phyloP scores from a whole-genome alignment of 2,888 invertebrate species.

The Chrysomela aeneicollis region DNA sequence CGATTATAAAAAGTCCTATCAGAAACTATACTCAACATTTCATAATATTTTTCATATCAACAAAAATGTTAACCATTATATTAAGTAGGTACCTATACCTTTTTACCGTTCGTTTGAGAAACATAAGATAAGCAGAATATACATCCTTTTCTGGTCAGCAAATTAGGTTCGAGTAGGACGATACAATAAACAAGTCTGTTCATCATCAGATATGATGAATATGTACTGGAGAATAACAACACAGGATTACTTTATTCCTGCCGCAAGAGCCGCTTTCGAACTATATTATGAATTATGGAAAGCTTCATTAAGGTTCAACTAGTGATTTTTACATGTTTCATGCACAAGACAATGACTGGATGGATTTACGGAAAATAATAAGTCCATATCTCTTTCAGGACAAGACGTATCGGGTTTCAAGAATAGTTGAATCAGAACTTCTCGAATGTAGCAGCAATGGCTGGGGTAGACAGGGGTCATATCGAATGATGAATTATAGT shows the following conservation, averaged over 20 bases:
- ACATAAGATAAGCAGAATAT: not conserved
- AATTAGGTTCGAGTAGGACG: not conserved
- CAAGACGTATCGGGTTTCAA: conserved; percentile 41
- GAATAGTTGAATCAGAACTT: conserved; percentile 39
- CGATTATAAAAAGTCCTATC: too few species aligned
- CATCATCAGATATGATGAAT: conserved; percentile 7
- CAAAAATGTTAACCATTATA: too few species aligned
- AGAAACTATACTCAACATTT: too few species aligned
- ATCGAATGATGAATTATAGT: not conserved
- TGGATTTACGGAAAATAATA: conserved; percentile 47
- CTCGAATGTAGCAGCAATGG: conserved; percentile 25
- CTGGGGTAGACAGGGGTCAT: conserved; percentile 22
- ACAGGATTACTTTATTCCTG: conserved; percentile 20
- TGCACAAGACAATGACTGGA: conserved; percentile 41
- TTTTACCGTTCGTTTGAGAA: too few species aligned
- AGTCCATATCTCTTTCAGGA: conserved; percentile 45
- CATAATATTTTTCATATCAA: too few species aligned
- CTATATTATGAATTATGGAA: conserved; percentile 37
- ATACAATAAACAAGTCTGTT: conserved; percentile 11
- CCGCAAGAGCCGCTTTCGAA: conserved; percentile 26
- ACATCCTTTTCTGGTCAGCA: not conserved
- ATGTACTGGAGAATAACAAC: conserved; percentile 11
- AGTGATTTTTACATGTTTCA: conserved; percentile 40
- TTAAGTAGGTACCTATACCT: too few species aligned
- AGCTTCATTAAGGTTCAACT: conserved; percentile 31